Conservation (phyloP, 2,797 vertebrate genomes). For the Enteromius mattozi region DNA sequence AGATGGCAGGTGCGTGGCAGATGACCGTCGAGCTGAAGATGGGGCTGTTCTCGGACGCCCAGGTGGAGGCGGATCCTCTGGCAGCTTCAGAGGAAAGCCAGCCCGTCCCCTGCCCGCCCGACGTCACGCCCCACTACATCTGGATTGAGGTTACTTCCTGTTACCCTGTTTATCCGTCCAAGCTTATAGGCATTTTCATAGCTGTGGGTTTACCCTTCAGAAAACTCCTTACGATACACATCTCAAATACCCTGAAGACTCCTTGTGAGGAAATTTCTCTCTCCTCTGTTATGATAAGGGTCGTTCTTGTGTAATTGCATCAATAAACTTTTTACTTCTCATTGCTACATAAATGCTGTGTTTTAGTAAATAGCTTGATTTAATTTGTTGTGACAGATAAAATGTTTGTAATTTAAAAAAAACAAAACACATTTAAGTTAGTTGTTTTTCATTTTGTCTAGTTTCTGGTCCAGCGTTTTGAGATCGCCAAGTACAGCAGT, state of each 20-base stretch:
- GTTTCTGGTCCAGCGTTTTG: conserved; percentile 96
- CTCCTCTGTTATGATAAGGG: neutral
- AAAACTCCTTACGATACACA: conserved; percentile 36
- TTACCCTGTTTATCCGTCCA: neutral
- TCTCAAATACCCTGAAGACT: conserved; percentile 22
- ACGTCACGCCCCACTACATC: conserved; percentile 91
- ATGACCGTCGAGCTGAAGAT: conserved; percentile 95
- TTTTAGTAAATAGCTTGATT: neutral
- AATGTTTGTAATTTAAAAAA: too few species aligned
- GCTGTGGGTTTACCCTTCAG: conserved; percentile 10
- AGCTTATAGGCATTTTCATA: conserved; percentile 13
- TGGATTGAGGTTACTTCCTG: conserved; percentile 88
- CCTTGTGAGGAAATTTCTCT: neutral
- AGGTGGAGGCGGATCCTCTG: conserved; percentile 92
- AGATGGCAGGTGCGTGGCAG: conserved; percentile 97
- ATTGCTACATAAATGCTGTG: neutral
- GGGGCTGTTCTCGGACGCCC: conserved; percentile 89
- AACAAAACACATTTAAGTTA: too few species aligned
- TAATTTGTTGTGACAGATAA: neutral
- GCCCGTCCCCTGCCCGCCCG: conserved; percentile 87
- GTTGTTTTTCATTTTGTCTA: conserved; percentile 59
- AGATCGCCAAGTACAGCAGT: conserved; percentile 98
- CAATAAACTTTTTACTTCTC: too few species aligned
- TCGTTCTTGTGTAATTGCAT: neutral
- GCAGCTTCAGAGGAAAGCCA: conserved; percentile 94